Conservation (phyloP, 2,797 vertebrate genomes). For the Anabas testudineus region DNA sequence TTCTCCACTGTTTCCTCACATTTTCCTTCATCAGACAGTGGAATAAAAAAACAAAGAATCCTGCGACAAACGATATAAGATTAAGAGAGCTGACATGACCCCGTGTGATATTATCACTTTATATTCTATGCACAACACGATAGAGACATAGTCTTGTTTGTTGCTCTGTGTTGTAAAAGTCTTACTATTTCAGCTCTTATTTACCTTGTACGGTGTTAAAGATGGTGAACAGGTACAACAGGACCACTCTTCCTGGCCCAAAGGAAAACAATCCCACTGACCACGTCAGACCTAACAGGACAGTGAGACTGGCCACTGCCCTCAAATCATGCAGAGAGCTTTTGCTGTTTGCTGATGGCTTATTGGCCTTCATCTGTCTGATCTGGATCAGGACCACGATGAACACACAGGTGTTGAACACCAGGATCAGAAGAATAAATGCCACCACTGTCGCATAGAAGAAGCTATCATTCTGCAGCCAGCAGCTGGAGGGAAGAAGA, state of each 20-base stretch:
- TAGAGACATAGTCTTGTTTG: background rate
- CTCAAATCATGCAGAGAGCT: constrained; percentile 82
- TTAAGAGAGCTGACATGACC: background rate
- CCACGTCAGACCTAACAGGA: constrained; percentile 92
- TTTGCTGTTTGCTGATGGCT: constrained; percentile 36
- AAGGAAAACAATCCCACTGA: constrained; percentile 87
- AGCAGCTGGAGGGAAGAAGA: constrained; percentile 68
- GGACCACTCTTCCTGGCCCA: constrained; percentile 80
- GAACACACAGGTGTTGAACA: constrained; percentile 87
- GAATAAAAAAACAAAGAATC: constrained; percentile 92
- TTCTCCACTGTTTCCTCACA: constrained; percentile 88
- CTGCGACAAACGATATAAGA: constrained; percentile 69
- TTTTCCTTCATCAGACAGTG: constrained; percentile 93
- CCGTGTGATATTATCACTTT: background rate
- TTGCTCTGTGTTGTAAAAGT: background rate
- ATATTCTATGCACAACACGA: background rate
- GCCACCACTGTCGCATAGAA: constrained; percentile 88
- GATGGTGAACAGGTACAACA: constrained; percentile 90
- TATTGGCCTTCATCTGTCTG: constrained; percentile 80
- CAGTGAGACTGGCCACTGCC: constrained; percentile 86
- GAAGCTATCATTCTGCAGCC: constrained; percentile 65
- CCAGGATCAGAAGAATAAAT: constrained; percentile 86
- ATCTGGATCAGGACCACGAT: constrained; percentile 89
- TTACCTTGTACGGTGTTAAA: constrained; percentile 92
- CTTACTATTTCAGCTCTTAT: background rate